Conservation (phyloP, 1,140 invertebrate species). For the Drosophila quadrilineata region DNA sequence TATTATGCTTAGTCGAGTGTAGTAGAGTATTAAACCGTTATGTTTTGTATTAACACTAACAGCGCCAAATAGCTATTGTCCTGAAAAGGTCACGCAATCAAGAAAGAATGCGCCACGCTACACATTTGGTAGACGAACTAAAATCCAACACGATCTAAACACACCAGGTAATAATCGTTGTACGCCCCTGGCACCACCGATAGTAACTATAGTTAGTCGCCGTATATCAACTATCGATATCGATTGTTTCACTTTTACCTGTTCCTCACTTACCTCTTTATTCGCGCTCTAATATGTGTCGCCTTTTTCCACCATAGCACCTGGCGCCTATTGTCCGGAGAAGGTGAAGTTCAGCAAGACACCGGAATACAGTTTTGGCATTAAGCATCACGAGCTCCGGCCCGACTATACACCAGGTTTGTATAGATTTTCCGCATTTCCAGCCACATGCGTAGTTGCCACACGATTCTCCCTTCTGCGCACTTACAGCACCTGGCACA, state of each 20-base stretch:
- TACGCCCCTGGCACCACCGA: constrained; percentile 3
- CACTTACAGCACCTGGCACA: constrained; percentile 82
- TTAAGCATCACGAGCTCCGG: constrained; percentile 85
- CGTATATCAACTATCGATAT: not conserved
- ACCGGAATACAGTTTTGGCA: constrained; percentile 85
- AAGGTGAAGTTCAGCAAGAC: constrained; percentile 84
- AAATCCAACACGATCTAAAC: constrained; percentile 81
- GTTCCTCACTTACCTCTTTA: not conserved
- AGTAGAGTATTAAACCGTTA: constrained; percentile 46
- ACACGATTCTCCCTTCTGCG: constrained; percentile 72
- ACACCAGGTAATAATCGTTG: constrained; percentile 79
- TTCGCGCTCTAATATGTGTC: not conserved
- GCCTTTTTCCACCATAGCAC: constrained; percentile 82
- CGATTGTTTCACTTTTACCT: not conserved
- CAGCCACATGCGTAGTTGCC: constrained; percentile 27
- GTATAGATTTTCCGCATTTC: constrained; percentile 39
- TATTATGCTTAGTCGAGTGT: constrained; percentile 14
- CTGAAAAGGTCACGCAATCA: constrained; percentile 85
- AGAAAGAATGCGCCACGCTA: constrained; percentile 82
- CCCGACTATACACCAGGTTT: constrained; percentile 87
- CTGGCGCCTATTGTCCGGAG: constrained; percentile 85
- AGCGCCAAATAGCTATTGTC: constrained; percentile 83
- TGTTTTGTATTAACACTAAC: constrained; percentile 77
- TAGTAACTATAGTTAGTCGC: constrained; percentile 24
- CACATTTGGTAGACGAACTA: constrained; percentile 81